A percentile compares a stretch with the other conserved stretches of the same genome.
Conservation (phyloP, 2,797 vertebrate species). For the Decapterus maruadsi region DNA sequence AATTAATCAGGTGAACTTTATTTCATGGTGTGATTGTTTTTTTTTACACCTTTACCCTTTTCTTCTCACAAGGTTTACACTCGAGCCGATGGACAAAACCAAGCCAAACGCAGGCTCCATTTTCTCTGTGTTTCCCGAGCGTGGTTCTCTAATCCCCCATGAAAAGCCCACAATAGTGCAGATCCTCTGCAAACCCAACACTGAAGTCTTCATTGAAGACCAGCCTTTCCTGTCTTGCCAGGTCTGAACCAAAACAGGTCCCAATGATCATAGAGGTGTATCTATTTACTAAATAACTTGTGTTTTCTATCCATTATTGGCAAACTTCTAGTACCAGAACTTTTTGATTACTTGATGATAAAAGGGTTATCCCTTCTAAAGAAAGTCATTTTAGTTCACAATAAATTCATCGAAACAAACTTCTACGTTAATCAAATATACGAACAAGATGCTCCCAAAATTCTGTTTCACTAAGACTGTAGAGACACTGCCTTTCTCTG, state of each 20-base stretch:
- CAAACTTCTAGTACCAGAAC: background rate
- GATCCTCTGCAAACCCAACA: conserved; percentile 84
- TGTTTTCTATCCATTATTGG: background rate
- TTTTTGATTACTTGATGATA: background rate
- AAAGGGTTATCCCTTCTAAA: background rate
- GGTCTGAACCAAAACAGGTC: conserved; percentile 72
- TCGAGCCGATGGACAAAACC: conserved; percentile 69
- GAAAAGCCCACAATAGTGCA: conserved; percentile 82
- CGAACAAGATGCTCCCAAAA: too few relatives aligned
- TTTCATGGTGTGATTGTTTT: background rate
- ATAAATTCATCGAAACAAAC: background rate
- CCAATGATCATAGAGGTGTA: background rate
- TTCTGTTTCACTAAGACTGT: background rate
- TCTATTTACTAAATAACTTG: background rate
- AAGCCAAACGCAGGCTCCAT: conserved; percentile 78
- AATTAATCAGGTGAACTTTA: background rate
- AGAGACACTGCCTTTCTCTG: too few relatives aligned
- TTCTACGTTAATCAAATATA: background rate
- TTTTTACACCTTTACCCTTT: background rate
- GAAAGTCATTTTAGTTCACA: background rate
- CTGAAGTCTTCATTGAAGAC: conserved; percentile 84
- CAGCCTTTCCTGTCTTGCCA: conserved; percentile 88
- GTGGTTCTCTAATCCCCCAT: conserved; percentile 78
- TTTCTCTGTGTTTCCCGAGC: conserved; percentile 85
- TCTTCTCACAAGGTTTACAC: conserved; percentile 83